These are phyloP conservation scores for Bolinopsis microptera DNA, from an alignment of 37 sponge, comb jelly and placozoan species.

Conservation along the genomic window DNA sequence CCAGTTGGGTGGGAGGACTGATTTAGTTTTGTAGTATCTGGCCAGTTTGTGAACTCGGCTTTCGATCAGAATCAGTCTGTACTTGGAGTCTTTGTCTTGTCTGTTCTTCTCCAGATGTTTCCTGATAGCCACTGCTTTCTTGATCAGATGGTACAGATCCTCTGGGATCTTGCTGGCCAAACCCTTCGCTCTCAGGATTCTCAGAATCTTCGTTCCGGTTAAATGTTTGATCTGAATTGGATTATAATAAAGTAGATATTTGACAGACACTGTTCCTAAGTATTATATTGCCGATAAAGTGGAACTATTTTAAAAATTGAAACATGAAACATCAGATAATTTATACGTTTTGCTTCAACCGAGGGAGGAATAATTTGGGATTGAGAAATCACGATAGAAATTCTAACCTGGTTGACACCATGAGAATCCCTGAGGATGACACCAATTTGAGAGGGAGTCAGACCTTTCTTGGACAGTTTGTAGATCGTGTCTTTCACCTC, in stretches of 20 bases:
- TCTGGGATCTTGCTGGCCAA: constrained; percentile 88
- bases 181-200: constrained; percentile 90
- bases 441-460: constrained; percentile 92
- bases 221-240: constrained; percentile 80
- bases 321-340: too few relatives aligned
- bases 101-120: constrained; percentile 94
- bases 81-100: constrained; percentile 93
- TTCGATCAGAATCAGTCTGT: constrained; percentile 92
- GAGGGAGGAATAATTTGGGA: too few relatives aligned
- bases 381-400: too few relatives aligned
- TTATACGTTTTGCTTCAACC: too few relatives aligned
- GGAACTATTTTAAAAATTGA: too few relatives aligned
- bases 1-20: constrained; percentile 94
- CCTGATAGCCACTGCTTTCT: constrained; percentile 93
- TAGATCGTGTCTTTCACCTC: constrained; percentile 96
- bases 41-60: constrained; percentile 89
- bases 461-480: constrained; percentile 94
- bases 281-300: too few relatives aligned
- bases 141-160: constrained; percentile 93
- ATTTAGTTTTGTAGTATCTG: constrained; percentile 88
- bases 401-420: constrained; percentile 78
- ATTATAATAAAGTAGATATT: too few relatives aligned
- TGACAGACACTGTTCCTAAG: too few relatives aligned
- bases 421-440: constrained; percentile 90
- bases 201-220: constrained; percentile 94